Evolutionary conservation across 1,140 invertebrate genomes (phyloP).

Genomic region (Branchinecta lindahli): DNA sequence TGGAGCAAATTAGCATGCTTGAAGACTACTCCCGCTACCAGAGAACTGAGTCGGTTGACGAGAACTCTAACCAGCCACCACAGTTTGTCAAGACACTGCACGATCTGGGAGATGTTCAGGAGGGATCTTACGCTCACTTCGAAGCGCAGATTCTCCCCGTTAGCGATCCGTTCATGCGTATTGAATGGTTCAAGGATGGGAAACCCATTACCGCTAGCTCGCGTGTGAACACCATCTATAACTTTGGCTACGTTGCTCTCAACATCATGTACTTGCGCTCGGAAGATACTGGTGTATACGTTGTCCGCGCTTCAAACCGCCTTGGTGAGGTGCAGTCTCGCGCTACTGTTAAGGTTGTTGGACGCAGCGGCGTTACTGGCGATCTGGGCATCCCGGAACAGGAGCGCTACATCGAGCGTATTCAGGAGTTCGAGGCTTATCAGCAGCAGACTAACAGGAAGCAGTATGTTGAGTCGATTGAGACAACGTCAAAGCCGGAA

Average conservation of each 20-base stretch:
- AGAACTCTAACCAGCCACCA: slow-evolving; percentile 50
- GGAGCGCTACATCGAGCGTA: slow-evolving; percentile 77
- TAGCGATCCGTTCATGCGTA: slow-evolving; percentile 90
- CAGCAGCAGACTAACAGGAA: slow-evolving; percentile 54
- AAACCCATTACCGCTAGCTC: slow-evolving; percentile 77
- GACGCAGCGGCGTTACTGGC: slow-evolving; percentile 58
- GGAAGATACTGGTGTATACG: slow-evolving; percentile 83
- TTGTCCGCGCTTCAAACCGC: slow-evolving; percentile 71
- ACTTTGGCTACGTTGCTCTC: slow-evolving; percentile 94
- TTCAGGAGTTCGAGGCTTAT: slow-evolving; percentile 82
- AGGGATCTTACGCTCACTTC: slow-evolving; percentile 78
- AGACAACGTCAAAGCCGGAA: slow-evolving; percentile 60
- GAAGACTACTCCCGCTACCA: slow-evolving; percentile 81
- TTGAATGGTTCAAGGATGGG: slow-evolving; percentile 97
- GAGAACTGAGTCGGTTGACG: slow-evolving; percentile 54
- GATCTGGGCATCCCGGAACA: slow-evolving; percentile 82
- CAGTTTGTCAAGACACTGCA: slow-evolving; percentile 76
- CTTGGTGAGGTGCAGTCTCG: slow-evolving; percentile 68
- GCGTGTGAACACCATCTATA: slow-evolving; percentile 86
- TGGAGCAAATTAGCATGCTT: slow-evolving; percentile 76
- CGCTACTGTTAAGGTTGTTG: slow-evolving; percentile 52
- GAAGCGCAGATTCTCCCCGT: slow-evolving; percentile 86
- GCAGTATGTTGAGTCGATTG: slow-evolving; percentile 56
- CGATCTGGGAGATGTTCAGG: slow-evolving; percentile 69
- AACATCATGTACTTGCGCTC: slow-evolving; percentile 91